Conservation (phyloP, 2,797 vertebrate genomes). For the Macropus fuliginosus region DNA sequence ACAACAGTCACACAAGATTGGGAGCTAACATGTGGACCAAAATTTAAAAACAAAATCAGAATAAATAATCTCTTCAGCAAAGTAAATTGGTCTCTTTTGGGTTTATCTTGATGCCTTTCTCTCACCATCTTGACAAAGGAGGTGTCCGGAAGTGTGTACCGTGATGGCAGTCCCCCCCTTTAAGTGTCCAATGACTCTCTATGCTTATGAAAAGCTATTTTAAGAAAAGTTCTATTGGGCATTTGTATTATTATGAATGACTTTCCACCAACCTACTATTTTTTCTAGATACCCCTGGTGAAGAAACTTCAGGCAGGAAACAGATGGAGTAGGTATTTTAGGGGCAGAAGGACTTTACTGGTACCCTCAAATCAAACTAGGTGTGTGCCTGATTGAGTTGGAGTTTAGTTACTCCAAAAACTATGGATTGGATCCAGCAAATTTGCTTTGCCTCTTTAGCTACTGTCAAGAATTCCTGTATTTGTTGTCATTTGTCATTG, state of each 20-base stretch:
- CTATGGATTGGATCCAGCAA: background rate
- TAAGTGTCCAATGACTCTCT: background rate
- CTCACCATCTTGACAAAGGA: background rate
- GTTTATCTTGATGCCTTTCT: background rate
- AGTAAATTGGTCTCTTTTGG: too few species aligned
- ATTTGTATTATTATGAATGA: background rate
- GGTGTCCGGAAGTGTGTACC: background rate
- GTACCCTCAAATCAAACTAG: background rate
- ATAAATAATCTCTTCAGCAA: too few species aligned
- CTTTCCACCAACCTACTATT: background rate
- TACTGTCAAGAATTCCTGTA: background rate
- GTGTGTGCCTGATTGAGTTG: background rate
- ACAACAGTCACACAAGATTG: background rate
- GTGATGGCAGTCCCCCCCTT: background rate
- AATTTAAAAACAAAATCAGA: too few species aligned
- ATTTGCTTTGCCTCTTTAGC: background rate
- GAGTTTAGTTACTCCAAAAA: background rate
- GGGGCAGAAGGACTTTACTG: background rate
- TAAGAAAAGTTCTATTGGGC: too few species aligned
- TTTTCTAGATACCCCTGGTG: background rate
- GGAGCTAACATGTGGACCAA: background rate
- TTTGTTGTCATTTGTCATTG: background rate
- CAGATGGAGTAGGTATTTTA: background rate
- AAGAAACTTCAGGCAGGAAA: background rate
- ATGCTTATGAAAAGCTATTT: background rate